Evolutionary conservation across 2,888 invertebrate species (phyloP).

Genomic region (Hypselothyrea guttata): DNA sequence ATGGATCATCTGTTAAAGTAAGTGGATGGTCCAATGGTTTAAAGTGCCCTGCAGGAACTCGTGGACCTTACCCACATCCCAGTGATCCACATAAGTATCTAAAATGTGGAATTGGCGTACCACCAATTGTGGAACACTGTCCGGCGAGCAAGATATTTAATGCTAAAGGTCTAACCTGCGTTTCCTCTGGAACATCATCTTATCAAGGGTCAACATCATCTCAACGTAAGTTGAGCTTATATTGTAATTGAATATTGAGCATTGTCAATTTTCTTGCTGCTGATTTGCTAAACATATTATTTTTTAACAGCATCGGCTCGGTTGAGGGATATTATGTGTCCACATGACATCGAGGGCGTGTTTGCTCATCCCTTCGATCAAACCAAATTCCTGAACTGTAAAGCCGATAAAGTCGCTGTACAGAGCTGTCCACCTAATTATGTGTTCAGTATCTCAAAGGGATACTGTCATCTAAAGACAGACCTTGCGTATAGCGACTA

Average conservation of each 20-base stretch:
- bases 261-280: slow-evolving; percentile 15
- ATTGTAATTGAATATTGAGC: too few relatives aligned
- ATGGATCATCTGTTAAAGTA: too few relatives aligned
- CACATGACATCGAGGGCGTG: slow-evolving; percentile 83
- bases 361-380: slow-evolving; percentile 86
- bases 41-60: slow-evolving; percentile 83
- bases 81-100: slow-evolving; percentile 86
- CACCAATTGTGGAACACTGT: too few relatives aligned
- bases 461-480: slow-evolving; percentile 84
- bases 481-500: slow-evolving; percentile 81
- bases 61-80: slow-evolving; percentile 85
- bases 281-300: too few relatives aligned
- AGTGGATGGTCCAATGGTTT: too few relatives aligned
- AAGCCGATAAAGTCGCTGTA: slow-evolving; percentile 85
- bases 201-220: too few relatives aligned
- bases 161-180: too few relatives aligned
- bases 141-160: too few relatives aligned
- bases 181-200: slow-evolving; percentile 59
- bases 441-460: slow-evolving; percentile 84
- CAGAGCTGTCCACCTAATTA: slow-evolving; percentile 86
- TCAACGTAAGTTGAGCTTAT: too few relatives aligned
- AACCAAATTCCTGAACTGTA: slow-evolving; percentile 87
- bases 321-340: slow-evolving; percentile 79
- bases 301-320: slow-evolving; percentile 35
- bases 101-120: too few relatives aligned